Evolutionary conservation across 2,113 vertebrate species (phyloP).

Genomic region (Gymnocephalus cernua): DNA sequence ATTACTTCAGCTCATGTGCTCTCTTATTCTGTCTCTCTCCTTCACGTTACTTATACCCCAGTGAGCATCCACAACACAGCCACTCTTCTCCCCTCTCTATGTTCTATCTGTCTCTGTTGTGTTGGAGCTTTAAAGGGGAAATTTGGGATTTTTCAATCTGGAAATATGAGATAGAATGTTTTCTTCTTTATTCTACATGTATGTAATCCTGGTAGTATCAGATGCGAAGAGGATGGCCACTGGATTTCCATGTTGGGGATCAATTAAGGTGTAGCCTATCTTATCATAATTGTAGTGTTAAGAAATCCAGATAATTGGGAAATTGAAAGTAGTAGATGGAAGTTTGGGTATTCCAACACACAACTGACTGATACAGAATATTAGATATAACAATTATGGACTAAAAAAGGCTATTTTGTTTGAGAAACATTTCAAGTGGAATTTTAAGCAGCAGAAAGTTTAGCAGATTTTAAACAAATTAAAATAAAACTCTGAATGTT

Average conservation of each 20-base stretch:
- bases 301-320: background rate
- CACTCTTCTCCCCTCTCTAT: constrained; percentile 30
- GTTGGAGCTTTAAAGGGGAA: background rate
- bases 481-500: too few relatives aligned
- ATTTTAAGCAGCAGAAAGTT: too few relatives aligned
- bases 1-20: constrained; percentile 78
- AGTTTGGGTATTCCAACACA: background rate
- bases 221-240: too few relatives aligned
- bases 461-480: too few relatives aligned
- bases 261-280: too few relatives aligned
- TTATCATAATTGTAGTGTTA: background rate
- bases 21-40: constrained; percentile 56
- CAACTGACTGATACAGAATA: background rate
- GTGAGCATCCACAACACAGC: constrained; percentile 47
- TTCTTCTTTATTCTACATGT: too few relatives aligned
- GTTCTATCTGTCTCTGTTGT: constrained; percentile 5
- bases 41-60: constrained; percentile 60
- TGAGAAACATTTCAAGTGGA: background rate
- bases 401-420: background rate
- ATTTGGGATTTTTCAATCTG: too few relatives aligned
- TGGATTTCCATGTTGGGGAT: too few relatives aligned
- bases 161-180: too few relatives aligned
- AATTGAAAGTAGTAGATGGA: background rate
- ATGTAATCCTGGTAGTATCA: too few relatives aligned
- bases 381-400: too few relatives aligned